Conservation (phyloP, 1,140 invertebrate genomes). For the Nephila pilipes region DNA sequence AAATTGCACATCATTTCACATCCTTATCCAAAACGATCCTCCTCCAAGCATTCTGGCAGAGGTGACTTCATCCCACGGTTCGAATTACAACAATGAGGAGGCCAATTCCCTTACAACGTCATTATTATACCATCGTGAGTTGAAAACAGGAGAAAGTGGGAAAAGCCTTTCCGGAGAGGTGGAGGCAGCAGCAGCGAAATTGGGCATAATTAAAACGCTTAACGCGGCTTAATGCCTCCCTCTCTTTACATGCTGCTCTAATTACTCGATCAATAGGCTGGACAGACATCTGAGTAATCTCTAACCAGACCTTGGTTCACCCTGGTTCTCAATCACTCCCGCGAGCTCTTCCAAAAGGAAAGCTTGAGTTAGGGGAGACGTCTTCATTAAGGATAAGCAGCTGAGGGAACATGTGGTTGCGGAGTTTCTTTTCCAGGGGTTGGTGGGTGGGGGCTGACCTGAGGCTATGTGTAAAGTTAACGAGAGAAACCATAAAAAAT, state of each 20-base stretch:
- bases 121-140: slow-evolving; percentile 45
- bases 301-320: slow-evolving; percentile 64
- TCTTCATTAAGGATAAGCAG: slow-evolving; percentile 42
- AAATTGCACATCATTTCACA: neutral
- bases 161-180: neutral
- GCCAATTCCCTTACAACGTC: slow-evolving; percentile 44
- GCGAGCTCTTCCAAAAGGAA: neutral
- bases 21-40: neutral
- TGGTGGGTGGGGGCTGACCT: neutral
- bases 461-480: neutral
- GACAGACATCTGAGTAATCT: slow-evolving; percentile 73
- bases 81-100: slow-evolving; percentile 39
- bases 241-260: slow-evolving; percentile 57
- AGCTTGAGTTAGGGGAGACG: neutral
- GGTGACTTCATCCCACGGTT: neutral
- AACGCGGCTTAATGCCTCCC: slow-evolving; percentile 59
- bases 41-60: neutral
- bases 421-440: neutral
- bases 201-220: slow-evolving; percentile 76
- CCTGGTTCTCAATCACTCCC: slow-evolving; percentile 56
- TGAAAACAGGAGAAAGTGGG: neutral
- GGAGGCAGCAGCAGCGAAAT: slow-evolving; percentile 19
- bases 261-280: slow-evolving; percentile 64
- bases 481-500: neutral
- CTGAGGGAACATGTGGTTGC: neutral